These are phyloP conservation scores for Coturnix japonica DNA, from an alignment of 2,113 vertebrate genomes.

Conservation along the genomic window DNA sequence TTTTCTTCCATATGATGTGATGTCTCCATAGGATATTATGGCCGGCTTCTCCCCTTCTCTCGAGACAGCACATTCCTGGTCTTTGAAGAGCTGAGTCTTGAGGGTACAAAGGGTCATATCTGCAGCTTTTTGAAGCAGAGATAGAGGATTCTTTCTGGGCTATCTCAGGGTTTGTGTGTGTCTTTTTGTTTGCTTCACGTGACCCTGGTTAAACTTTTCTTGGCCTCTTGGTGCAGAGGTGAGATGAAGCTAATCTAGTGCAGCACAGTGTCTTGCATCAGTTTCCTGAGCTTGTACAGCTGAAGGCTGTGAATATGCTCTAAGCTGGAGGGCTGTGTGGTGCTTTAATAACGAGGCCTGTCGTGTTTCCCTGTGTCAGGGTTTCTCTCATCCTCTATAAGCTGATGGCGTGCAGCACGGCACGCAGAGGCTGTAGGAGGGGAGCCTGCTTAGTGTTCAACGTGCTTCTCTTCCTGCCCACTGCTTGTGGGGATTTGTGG, in stretches of 20 bases:
- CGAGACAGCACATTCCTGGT: background rate
- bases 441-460: background rate
- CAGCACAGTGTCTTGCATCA: background rate
- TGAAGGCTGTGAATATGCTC: background rate
- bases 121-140: background rate
- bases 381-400: background rate
- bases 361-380: background rate
- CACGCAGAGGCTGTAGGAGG: background rate
- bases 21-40: background rate
- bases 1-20: background rate
- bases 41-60: background rate
- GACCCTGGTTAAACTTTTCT: background rate
- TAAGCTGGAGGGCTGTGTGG: background rate
- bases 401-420: background rate
- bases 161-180: background rate
- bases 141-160: background rate
- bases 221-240: background rate
- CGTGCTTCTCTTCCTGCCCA: background rate
- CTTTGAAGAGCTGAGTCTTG: background rate
- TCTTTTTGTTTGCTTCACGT: background rate
- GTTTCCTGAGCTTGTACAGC: background rate
- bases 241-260: background rate
- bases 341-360: background rate
- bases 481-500: conserved; percentile 47
- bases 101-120: background rate